Evolutionary conservation across 1,140 invertebrate genomes (phyloP).

Genomic region (Aleiodes sp.): DNA sequence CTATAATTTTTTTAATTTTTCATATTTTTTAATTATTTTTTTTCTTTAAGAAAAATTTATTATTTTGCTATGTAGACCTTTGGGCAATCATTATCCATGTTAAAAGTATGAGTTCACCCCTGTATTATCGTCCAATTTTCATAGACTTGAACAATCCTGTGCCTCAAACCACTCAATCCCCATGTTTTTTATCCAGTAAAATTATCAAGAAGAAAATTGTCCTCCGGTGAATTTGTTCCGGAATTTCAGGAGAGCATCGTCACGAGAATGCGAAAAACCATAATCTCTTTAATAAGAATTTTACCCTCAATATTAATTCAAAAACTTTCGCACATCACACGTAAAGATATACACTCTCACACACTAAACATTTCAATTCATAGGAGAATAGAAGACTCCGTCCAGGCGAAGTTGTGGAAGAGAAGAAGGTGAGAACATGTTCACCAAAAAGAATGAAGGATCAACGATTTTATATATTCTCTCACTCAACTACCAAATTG

Average conservation of each 20-base stretch:
- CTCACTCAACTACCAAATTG: constrained; percentile 23
- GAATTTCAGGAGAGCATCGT: background rate
- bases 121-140: constrained; percentile 6
- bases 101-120: background rate
- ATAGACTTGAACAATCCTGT: background rate
- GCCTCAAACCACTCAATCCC: background rate
- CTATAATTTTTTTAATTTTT: constrained; percentile 11
- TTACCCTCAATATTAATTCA: background rate
- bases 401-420: constrained; percentile 90
- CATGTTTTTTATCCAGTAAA: background rate
- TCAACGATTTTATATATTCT: constrained; percentile 18
- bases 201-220: background rate
- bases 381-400: constrained; percentile 87
- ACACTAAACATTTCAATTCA: constrained; percentile 62
- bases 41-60: background rate
- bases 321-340: constrained; percentile 34
- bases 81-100: background rate
- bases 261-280: too few species aligned
- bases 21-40: constrained; percentile 10
- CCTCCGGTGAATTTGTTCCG: background rate
- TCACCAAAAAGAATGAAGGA: constrained; percentile 10
- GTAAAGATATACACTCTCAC: constrained; percentile 51
- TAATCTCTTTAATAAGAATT: background rate
- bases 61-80: background rate
- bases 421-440: constrained; percentile 85